Conservation (phyloP, 2,797 vertebrate species). For the Okamejei kenojei region DNA sequence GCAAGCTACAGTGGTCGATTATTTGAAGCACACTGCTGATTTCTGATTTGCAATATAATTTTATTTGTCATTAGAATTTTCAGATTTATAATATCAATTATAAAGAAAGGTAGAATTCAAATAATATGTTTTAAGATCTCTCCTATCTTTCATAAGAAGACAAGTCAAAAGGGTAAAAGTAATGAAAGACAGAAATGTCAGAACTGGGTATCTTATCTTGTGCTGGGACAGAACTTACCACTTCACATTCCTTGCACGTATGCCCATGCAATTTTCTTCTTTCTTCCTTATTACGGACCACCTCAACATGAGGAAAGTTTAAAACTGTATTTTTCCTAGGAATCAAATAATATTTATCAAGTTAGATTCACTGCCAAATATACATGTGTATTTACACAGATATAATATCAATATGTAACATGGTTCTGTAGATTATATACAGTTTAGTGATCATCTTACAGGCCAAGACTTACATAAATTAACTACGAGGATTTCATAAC, state of each 20-base stretch:
- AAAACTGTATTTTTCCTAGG: slow-evolving; percentile 52
- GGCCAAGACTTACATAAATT: neutral
- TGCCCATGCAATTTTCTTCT: slow-evolving; percentile 82
- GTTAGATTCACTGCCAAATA: neutral
- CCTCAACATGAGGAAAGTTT: slow-evolving; percentile 78
- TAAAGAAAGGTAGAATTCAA: neutral
- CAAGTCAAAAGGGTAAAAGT: neutral
- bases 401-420: neutral
- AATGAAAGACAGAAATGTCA: neutral
- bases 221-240: slow-evolving; percentile 58
- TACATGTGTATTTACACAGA: neutral
- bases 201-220: neutral
- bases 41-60: neutral
- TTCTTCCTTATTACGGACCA: slow-evolving; percentile 86
- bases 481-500: neutral
- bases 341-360: neutral
- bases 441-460: neutral
- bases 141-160: neutral
- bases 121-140: neutral
- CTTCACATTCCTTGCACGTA: slow-evolving; percentile 86
- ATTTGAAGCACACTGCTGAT: neutral
- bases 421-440: neutral
- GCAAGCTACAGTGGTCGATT: neutral
- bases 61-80: neutral
- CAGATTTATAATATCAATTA: neutral